phyloP scores from a whole-genome alignment of 2,113 vertebrate genomes.

The Oenanthe oenanthe region DNA sequence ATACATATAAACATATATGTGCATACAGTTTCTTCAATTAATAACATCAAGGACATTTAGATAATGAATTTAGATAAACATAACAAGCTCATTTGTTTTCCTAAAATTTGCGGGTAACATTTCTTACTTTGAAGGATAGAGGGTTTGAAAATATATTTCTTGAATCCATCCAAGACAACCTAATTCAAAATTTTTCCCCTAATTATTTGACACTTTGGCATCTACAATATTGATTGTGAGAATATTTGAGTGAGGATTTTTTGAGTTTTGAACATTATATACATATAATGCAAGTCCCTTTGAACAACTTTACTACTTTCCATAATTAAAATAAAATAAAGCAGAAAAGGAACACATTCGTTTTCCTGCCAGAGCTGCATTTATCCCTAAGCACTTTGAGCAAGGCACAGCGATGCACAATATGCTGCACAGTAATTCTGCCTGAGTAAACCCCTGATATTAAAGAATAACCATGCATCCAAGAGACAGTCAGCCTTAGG shows the following conservation, averaged over 20 bases:
- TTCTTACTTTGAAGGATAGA: neutral
- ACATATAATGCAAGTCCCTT: neutral
- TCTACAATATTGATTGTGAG: neutral
- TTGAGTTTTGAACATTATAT: neutral
- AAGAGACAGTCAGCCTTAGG: slow-evolving; percentile 49
- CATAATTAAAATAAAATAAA: slow-evolving; percentile 59
- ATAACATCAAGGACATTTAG: neutral
- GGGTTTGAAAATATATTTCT: neutral
- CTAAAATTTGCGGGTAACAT: neutral
- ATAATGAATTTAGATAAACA: neutral
- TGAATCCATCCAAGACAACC: neutral
- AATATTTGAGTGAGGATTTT: neutral
- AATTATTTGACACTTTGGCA: slow-evolving; percentile 1
- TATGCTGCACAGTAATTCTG: slow-evolving; percentile 36
- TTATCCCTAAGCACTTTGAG: slow-evolving; percentile 38
- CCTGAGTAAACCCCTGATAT: slow-evolving; percentile 1
- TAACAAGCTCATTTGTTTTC: neutral
- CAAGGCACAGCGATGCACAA: slow-evolving; percentile 14
- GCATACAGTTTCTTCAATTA: neutral
- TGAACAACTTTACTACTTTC: slow-evolving; percentile 12
- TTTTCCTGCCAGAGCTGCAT: slow-evolving; percentile 12
- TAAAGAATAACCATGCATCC: slow-evolving; percentile 42
- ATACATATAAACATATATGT: neutral
- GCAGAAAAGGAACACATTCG: neutral
- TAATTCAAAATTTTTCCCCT: neutral